These are phyloP conservation scores for Adrianichthys oophorus DNA, from an alignment of 2,797 vertebrate genomes.

Conservation along the genomic window DNA sequence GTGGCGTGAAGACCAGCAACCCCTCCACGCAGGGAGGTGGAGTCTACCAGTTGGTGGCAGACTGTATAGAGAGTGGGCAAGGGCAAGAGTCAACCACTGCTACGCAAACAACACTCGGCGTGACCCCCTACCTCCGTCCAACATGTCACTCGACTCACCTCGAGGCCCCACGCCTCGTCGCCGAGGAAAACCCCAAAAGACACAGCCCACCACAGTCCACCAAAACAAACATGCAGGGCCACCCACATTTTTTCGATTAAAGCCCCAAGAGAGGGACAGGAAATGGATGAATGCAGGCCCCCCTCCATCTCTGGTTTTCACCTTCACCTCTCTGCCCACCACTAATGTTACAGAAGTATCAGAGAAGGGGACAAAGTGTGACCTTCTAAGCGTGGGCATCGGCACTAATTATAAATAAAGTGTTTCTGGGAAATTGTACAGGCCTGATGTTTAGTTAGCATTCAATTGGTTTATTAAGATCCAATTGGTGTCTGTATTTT, in stretches of 20 bases:
- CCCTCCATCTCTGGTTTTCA: constrained; percentile 17
- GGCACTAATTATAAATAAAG: constrained; percentile 82
- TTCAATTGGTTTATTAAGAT: constrained; percentile 16
- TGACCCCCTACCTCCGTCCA: constrained; percentile 33
- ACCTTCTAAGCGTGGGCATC: constrained; percentile 65
- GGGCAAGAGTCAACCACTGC: constrained; percentile 37
- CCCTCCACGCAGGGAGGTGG: not conserved
- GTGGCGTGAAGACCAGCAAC: constrained; percentile 46
- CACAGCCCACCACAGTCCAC: constrained; percentile 89
- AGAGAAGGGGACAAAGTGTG: constrained; percentile 54
- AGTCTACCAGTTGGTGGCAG: constrained; percentile 43
- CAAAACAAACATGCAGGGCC: constrained; percentile 97
- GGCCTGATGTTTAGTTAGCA: constrained; percentile 35
- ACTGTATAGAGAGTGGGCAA: constrained; percentile 23
- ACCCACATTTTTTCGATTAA: constrained; percentile 97
- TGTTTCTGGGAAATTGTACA: constrained; percentile 73
- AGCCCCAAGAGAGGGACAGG: constrained; percentile 85
- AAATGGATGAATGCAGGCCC: constrained; percentile 80
- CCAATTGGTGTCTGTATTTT: constrained; percentile 35
- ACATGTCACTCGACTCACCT: constrained; percentile 59
- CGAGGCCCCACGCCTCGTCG: constrained; percentile 79
- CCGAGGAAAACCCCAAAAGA: constrained; percentile 91
- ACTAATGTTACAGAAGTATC: constrained; percentile 78
- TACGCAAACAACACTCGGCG: constrained; percentile 51
- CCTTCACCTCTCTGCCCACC: constrained; percentile 72